Percentiles rank a stretch among this genome's conserved stretches.
phyloP scores from a whole-genome alignment of 2,888 invertebrate species.

The Matsumyia berberina region DNA sequence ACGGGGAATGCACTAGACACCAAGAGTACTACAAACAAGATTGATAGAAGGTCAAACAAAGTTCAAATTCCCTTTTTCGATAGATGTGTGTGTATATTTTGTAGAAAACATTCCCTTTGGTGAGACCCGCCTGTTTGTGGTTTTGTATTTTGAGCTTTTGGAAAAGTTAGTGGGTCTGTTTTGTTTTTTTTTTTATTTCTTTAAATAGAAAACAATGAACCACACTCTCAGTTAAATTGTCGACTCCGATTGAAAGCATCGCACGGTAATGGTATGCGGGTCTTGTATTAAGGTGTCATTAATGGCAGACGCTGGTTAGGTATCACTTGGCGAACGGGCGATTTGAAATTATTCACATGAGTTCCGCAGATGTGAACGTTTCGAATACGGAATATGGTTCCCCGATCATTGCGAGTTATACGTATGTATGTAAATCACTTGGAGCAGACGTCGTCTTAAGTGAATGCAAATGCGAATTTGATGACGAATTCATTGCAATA shows the following conservation, averaged over 20 bases:
- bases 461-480: slow-evolving; percentile 31
- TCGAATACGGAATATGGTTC: slow-evolving; percentile 29
- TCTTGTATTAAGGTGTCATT: slow-evolving; percentile 30
- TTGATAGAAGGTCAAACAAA: slow-evolving; percentile 56
- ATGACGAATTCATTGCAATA: slow-evolving; percentile 27
- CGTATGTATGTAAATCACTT: no score
- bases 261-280: slow-evolving; percentile 25
- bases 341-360: slow-evolving; percentile 19
- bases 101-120: slow-evolving; percentile 47
- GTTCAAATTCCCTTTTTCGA: slow-evolving; percentile 8
- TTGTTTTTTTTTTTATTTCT: no score
- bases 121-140: slow-evolving; percentile 7
- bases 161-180: slow-evolving; percentile 5
- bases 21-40: slow-evolving; percentile 41
- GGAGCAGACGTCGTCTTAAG: slow-evolving; percentile 1
- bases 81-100: slow-evolving; percentile 15
- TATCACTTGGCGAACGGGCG: slow-evolving; percentile 30
- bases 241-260: slow-evolving; percentile 4
- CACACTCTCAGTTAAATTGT: background rate
- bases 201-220: slow-evolving; percentile 16
- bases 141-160: slow-evolving; percentile 3
- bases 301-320: slow-evolving; percentile 34
- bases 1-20: slow-evolving; percentile 20
- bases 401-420: background rate
- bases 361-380: slow-evolving; percentile 27